Conservation (phyloP, 2,888 invertebrate genomes). For the Meteorus colon region DNA sequence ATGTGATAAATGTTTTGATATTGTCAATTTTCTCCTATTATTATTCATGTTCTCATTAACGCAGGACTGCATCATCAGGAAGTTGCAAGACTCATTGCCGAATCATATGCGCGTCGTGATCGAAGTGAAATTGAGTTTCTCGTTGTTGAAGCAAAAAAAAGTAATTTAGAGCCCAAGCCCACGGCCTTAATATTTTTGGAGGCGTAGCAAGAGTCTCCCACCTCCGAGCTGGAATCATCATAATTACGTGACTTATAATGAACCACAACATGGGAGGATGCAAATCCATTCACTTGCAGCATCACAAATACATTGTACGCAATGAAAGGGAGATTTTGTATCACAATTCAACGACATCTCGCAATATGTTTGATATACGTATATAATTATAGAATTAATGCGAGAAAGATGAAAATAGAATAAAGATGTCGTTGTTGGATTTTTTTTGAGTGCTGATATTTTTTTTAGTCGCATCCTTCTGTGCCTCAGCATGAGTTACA, state of each 20-base stretch:
- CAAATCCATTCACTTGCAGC: slow-evolving; percentile 1
- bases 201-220: slow-evolving; percentile 84
- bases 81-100: slow-evolving; percentile 93
- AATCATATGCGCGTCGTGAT: slow-evolving; percentile 92
- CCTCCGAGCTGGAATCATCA: slow-evolving; percentile 71
- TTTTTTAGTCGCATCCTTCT: slow-evolving; percentile 9
- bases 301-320: not conserved
- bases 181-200: slow-evolving; percentile 92
- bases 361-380: slow-evolving; percentile 33
- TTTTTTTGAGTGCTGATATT: not conserved
- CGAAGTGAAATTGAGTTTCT: slow-evolving; percentile 94
- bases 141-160: slow-evolving; percentile 93
- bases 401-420: not conserved
- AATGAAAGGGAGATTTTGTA: slow-evolving; percentile 14
- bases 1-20: not conserved
- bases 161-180: slow-evolving; percentile 92
- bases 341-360: slow-evolving; percentile 28
- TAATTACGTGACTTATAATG: slow-evolving; percentile 51
- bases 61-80: slow-evolving; percentile 76
- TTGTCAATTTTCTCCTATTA: not conserved
- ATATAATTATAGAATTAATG: slow-evolving; percentile 31
- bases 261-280: slow-evolving; percentile 24
- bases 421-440: slow-evolving; percentile 20
- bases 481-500: not conserved
- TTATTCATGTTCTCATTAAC: slow-evolving; percentile 12